Percentiles rank a stretch among this genome's conserved stretches.
These are phyloP conservation scores for Stenodema calcarata DNA, from an alignment of 2,888 invertebrate genomes.

Conservation along the genomic window DNA sequence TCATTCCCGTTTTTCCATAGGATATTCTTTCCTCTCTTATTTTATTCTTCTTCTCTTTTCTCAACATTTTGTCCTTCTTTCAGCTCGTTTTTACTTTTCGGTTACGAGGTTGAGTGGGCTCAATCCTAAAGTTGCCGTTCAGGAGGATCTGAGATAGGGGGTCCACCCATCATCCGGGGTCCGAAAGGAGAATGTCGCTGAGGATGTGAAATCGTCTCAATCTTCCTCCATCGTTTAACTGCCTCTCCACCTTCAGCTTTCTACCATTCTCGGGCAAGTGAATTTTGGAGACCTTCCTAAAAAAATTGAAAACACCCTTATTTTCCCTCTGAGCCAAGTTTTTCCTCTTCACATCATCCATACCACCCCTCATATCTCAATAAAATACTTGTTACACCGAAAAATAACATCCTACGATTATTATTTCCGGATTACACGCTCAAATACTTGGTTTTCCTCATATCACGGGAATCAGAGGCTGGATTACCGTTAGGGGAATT, in stretches of 20 bases:
- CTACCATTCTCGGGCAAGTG: not conserved
- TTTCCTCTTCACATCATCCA: not conserved
- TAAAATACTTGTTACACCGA: not conserved
- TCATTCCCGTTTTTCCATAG: conserved; percentile 12
- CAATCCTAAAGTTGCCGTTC: not conserved
- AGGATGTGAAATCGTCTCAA: not conserved
- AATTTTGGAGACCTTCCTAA: not conserved
- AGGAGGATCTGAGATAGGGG: not conserved
- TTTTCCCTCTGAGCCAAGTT: not conserved
- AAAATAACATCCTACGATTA: not conserved
- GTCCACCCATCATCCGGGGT: not conserved
- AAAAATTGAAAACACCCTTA: not conserved
- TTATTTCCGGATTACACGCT: not conserved
- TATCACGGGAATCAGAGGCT: not conserved
- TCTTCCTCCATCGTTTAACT: not conserved
- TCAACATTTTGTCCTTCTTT: not conserved
- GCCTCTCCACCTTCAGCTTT: not conserved
- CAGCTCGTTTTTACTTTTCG: not conserved
- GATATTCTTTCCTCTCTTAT: not conserved
- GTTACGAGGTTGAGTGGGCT: not conserved
- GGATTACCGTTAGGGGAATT: not conserved
- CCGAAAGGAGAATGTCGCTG: not conserved
- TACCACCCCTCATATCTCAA: not conserved
- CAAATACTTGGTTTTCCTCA: not conserved
- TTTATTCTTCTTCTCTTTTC: no score